Evolutionary conservation across 2,113 vertebrate species (phyloP), one percentile per base, ranked within the genome.

Genomic region (Hippocampus comes): DNA sequence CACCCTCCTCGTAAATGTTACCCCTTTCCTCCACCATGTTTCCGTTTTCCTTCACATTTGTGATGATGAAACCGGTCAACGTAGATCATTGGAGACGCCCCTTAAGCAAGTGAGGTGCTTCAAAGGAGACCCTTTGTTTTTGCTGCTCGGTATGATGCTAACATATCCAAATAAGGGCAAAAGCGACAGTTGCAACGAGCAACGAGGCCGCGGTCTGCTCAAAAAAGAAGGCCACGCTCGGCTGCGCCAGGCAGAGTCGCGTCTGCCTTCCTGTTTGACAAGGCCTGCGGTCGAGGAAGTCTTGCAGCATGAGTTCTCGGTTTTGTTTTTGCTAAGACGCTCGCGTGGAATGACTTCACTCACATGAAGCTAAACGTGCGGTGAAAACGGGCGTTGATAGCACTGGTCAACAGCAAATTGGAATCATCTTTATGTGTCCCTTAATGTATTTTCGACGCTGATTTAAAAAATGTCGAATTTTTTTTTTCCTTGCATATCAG

Each of bases 91-190:
- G 0, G 9, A 41, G 27, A 20, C 43, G 21, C 10, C 4, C 20
- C 4, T 0, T 3, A 41, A 63, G 38, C 10, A n/a, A 64, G 12
- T 9, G 12, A 42, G 20, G 38, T 57, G 56, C 63, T 23, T 46
- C 11, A 65, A 65, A 65, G n/a, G 17, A 71, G 15, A 43, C n/a
- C 67, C 53, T 70, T 34, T 1, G 2, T 0, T 18, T 60, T 56
- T 61, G 48, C 61, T 68, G 23, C 70, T 63, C 63, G 56, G 65
- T 0, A 48, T 63, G 53, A 72, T 23, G 46, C n/a, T 56, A 60
- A 30, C 72, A 81, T 86, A 68, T 70, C 92, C 92, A 91, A 92
- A 93, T 93, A 93, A 87, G 90, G 92, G 51, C 84, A 93, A 88
- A 89, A 87, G 65, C 61, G 65, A 57, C 23, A 7, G 67, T 51